These are phyloP conservation scores for Drosophila auraria DNA, from an alignment of 1,140 invertebrate genomes.

Conservation along the genomic window DNA sequence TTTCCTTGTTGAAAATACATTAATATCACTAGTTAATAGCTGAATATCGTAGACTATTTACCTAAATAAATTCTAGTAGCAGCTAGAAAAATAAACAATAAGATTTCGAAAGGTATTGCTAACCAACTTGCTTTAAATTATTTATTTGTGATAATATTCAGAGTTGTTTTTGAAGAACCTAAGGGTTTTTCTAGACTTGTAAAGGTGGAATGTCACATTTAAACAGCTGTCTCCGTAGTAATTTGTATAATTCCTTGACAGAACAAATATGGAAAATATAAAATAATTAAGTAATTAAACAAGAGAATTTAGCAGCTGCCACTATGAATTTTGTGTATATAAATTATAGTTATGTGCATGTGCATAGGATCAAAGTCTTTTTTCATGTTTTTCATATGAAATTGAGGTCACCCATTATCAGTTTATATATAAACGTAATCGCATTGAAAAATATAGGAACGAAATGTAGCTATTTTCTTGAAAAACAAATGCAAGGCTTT, in stretches of 20 bases:
- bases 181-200: not conserved
- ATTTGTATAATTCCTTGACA: not conserved
- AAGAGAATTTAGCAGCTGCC: conserved; percentile 5
- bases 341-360: not conserved
- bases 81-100: not conserved
- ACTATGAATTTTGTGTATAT: not conserved
- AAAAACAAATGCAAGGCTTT: conserved; percentile 14
- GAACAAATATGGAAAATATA: not conserved
- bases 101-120: not conserved
- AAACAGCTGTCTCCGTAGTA: conserved; percentile 1
- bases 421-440: conserved; percentile 1
- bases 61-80: not conserved
- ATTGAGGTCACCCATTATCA: conserved; percentile 37
- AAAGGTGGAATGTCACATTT: not conserved
- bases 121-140: not conserved
- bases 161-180: not conserved
- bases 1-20: conserved; percentile 21
- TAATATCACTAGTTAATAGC: not conserved
- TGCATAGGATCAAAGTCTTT: conserved; percentile 25
- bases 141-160: not conserved
- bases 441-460: conserved; percentile 2
- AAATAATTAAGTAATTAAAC: conserved; percentile 1
- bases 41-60: not conserved
- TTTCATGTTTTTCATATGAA: conserved; percentile 12
- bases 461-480: conserved; percentile 7